Conservation (phyloP, 1,140 invertebrate species). For the Aphis gossypii region DNA sequence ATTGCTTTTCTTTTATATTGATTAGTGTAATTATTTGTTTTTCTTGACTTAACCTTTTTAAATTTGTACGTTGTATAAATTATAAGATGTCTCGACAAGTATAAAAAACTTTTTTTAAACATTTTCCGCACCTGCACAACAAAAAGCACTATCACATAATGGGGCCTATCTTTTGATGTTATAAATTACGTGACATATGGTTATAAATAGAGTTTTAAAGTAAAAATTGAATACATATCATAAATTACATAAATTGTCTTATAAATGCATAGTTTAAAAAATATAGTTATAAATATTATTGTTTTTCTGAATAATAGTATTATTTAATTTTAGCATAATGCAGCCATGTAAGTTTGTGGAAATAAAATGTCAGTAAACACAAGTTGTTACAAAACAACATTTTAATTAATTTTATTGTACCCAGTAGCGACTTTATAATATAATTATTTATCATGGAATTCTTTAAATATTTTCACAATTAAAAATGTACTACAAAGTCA, state of each 20-base stretch:
- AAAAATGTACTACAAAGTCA: neutral
- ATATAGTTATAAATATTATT: neutral
- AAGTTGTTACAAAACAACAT: neutral
- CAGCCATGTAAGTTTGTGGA: neutral
- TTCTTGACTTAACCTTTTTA: neutral
- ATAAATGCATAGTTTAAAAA: constrained; percentile 2
- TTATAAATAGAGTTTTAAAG: constrained; percentile 19
- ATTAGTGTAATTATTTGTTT: neutral
- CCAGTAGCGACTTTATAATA: neutral
- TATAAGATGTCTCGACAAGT: constrained; percentile 5
- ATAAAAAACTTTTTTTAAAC: neutral
- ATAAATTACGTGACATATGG: constrained; percentile 9
- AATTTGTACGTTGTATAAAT: neutral
- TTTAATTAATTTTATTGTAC: constrained; percentile 21
- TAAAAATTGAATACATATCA: constrained; percentile 5
- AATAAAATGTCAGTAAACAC: constrained; percentile 13
- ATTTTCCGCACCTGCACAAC: neutral
- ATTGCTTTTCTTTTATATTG: neutral
- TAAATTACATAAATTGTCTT: constrained; percentile 1
- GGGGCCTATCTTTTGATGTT: neutral
- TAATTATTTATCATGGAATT: neutral
- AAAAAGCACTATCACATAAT: constrained; percentile 5
- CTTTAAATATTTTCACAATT: neutral
- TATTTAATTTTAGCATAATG: neutral
- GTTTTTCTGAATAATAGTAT: constrained; percentile 19